phyloP scores from a whole-genome alignment of 2,888 invertebrate species.

The Polymixis lichenea region DNA sequence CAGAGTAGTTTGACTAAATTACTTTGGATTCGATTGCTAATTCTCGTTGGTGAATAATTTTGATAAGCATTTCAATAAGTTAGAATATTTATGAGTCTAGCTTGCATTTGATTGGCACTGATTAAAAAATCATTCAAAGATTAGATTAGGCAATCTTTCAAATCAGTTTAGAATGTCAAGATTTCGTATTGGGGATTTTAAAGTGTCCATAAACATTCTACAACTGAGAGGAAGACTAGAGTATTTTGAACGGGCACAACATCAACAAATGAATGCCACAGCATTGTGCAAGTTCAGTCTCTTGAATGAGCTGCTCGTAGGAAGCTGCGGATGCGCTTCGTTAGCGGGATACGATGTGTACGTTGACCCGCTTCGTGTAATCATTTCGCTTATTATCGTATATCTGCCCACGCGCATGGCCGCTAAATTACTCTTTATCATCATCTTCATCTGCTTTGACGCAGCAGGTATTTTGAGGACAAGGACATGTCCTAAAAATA shows the following conservation, averaged over 20 bases:
- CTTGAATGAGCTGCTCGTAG: background rate
- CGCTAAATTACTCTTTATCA: background rate
- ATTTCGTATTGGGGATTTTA: background rate
- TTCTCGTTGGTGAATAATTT: background rate
- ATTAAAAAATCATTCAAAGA: background rate
- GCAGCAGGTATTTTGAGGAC: too few relatives aligned
- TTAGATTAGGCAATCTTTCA: background rate
- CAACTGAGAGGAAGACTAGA: background rate
- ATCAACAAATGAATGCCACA: background rate
- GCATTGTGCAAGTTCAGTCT: background rate
- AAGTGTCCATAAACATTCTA: constrained; percentile 1
- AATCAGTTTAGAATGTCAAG: background rate
- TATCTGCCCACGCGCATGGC: constrained; percentile 36
- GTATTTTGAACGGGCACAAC: background rate
- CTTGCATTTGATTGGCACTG: background rate
- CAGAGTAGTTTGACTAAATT: too few relatives aligned
- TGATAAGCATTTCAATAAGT: constrained; percentile 1
- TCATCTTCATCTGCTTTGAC: constrained; percentile 4
- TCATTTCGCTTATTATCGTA: constrained; percentile 20
- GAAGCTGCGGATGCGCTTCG: constrained; percentile 42
- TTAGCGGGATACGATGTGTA: constrained; percentile 22
- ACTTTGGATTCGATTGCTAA: background rate
- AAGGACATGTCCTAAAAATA: background rate
- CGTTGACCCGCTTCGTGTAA: constrained; percentile 45
- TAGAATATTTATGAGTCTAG: too few relatives aligned